Percentiles rank a stretch among this genome's conserved stretches.
Evolutionary conservation across 2,113 vertebrate genomes (phyloP).

Genomic region (Ondatra zibethicus): DNA sequence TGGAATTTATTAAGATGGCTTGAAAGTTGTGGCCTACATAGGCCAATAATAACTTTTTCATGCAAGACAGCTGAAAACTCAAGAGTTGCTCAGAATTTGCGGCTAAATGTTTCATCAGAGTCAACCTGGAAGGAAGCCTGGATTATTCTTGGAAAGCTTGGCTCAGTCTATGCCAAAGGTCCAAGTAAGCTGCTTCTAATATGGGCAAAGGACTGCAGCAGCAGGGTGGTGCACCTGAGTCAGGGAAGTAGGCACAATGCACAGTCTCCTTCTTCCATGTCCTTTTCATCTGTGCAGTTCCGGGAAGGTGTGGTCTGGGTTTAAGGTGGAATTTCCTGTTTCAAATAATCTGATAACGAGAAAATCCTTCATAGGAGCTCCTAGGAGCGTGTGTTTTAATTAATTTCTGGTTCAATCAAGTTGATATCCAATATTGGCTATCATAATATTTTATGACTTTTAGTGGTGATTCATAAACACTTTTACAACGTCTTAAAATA

Average conservation of each 20-base stretch:
- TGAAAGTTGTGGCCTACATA: neutral
- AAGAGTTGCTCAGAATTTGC: neutral
- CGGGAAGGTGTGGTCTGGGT: neutral
- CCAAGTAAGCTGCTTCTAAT: neutral
- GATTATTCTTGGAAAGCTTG: neutral
- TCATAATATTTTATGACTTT: neutral
- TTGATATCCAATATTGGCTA: neutral
- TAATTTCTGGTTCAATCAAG: neutral
- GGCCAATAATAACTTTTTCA: neutral
- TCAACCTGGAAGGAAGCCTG: neutral
- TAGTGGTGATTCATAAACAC: neutral
- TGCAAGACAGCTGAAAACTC: neutral
- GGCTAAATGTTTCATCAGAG: neutral
- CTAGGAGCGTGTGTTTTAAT: neutral
- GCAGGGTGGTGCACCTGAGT: neutral
- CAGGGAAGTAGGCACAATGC: neutral
- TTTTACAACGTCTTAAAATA: slow-evolving; percentile 21
- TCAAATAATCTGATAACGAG: neutral
- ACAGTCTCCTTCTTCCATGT: too few species aligned
- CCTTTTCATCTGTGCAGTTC: neutral
- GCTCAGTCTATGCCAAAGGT: neutral
- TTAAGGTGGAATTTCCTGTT: neutral
- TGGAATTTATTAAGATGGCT: neutral
- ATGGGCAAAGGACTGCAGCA: neutral
- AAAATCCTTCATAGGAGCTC: neutral